Conservation (phyloP, 2,797 vertebrate species). For the Poecilia velifera region DNA sequence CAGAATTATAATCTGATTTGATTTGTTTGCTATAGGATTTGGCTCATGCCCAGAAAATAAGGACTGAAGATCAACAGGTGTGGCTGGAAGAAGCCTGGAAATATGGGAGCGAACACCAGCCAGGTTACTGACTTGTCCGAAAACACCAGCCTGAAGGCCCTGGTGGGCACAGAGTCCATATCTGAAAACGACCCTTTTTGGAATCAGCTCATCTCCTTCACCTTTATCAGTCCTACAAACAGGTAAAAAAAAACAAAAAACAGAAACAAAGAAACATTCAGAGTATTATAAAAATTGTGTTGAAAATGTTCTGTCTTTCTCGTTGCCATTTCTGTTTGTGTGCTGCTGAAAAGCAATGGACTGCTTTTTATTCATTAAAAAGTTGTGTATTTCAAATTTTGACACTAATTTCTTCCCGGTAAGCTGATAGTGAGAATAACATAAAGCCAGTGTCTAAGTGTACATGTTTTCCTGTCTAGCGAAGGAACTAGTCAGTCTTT, state of each 20-base stretch:
- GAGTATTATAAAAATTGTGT: background rate
- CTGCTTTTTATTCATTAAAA: background rate
- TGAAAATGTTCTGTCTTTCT: background rate
- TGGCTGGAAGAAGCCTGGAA: constrained; percentile 69
- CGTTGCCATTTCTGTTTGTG: background rate
- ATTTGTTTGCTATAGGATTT: constrained; percentile 34
- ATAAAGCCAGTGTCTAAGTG: background rate
- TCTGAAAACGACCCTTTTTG: constrained; percentile 98
- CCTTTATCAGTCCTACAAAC: constrained; percentile 91
- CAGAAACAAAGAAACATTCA: background rate
- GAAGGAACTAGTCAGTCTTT: background rate
- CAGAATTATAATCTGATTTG: background rate
- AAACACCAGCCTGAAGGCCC: constrained; percentile 88
- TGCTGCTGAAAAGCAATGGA: background rate
- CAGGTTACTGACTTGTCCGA: constrained; percentile 91
- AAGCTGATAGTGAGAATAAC: background rate
- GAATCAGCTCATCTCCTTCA: constrained; percentile 99
- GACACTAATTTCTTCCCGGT: background rate
- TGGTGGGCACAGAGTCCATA: constrained; percentile 89
- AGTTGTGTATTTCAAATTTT: background rate
- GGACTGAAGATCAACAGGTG: constrained; percentile 49
- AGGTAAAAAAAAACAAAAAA: constrained; percentile 79
- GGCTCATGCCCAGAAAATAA: constrained; percentile 49
- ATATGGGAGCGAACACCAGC: constrained; percentile 97
- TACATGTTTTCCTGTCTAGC: background rate